Percentiles rank a stretch among this genome's conserved stretches.
Conservation (phyloP, 2,888 invertebrate genomes). For the Nasonovia ribisnigri region DNA sequence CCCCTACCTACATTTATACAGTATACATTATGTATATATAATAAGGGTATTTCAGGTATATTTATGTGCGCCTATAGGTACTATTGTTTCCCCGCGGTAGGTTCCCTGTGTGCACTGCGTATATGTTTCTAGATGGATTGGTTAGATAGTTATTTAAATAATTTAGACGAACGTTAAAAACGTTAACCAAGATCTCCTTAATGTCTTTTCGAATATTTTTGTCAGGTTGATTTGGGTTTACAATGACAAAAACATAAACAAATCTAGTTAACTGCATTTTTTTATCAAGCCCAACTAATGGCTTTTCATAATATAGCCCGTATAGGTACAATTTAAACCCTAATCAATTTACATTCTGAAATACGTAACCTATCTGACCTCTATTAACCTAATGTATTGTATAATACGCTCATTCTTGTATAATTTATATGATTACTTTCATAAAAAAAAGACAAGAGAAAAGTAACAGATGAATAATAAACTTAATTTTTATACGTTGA, state of each 20-base stretch:
- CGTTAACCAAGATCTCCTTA: not conserved
- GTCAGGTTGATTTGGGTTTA: not conserved
- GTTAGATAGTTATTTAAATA: conserved; percentile 23
- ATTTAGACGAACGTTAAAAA: conserved; percentile 11
- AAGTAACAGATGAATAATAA: not conserved
- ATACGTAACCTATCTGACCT: not conserved
- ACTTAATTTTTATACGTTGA: not conserved
- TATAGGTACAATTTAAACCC: not conserved
- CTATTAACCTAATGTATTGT: not conserved
- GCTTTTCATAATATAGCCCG: not conserved
- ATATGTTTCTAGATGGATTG: not conserved
- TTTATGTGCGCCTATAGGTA: not conserved
- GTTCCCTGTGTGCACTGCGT: not conserved
- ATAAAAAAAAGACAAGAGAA: not conserved
- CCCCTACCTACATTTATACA: not conserved
- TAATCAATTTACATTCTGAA: not conserved
- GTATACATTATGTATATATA: not conserved
- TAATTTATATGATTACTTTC: not conserved
- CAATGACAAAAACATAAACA: conserved; percentile 6
- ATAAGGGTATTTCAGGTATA: not conserved
- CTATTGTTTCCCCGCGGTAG: not conserved
- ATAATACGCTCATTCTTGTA: not conserved
- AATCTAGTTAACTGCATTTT: not conserved
- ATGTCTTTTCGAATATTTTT: conserved; percentile 11
- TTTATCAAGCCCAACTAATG: not conserved